Evolutionary conservation across 2,797 vertebrate genomes (phyloP), one percentile per base, ranked within the genome.

Genomic region (Adelosebastes latens): DNA sequence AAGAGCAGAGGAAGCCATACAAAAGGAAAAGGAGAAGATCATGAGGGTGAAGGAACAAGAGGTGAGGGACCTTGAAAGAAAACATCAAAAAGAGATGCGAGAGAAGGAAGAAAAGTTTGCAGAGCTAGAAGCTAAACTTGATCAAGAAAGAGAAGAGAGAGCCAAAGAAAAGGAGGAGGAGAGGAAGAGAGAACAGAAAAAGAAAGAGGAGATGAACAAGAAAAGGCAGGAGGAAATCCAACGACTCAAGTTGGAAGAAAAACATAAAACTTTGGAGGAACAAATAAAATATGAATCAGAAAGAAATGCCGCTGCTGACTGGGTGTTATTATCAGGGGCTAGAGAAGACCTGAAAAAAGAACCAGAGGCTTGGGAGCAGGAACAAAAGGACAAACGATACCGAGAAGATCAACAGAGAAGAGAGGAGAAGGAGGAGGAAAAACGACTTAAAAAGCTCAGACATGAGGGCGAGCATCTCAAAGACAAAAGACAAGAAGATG

Each of bases 1-100:
- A 18, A 32, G 75, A 13, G 85, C 77, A 4, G 87, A 91, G 5
- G 64, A 12, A 5, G 83, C 64, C n/a, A 89, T 83, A 27, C 18
- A 83, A 12, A 68, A 53, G 8, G 77, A 89, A 59, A 75, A 22
- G 2, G 4, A 77, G 14, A 78, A 39, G 10, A 68, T 81, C 34
- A 22, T 77, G 29, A 34, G 36, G 20, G 67, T 66, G 24, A 86
- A 36, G 2, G 60, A 81, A 24, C 24, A 16, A 36, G 42, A 73
- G 60, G 55, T 88, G 22, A 8, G 4, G 2, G 6, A 73, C 1
- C 49, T 85, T 2, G 8, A 79, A 22, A 63, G 6, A n/a, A 25
- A 69, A 67, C 2, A 58, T 13, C 13, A 80, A 32, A 22, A 75
- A 27, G 34, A 71, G 25, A 11, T 81, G 4, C 1, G 4, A 34